Conservation (phyloP, 2,113 vertebrate genomes). For the Lynx canadensis region DNA sequence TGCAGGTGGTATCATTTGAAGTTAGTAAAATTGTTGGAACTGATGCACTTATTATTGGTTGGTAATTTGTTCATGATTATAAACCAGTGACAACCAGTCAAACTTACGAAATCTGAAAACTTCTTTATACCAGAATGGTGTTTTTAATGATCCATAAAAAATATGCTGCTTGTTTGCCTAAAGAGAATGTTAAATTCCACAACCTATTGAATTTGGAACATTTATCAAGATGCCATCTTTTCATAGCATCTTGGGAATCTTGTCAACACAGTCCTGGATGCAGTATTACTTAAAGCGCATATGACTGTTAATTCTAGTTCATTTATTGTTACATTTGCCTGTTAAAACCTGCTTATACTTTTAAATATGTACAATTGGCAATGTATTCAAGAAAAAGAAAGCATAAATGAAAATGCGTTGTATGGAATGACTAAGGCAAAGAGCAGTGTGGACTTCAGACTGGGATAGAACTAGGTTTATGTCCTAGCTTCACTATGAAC, state of each 20-base stretch:
- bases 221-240: background rate
- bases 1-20: conserved; percentile 36
- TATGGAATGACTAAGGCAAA: conserved; percentile 20
- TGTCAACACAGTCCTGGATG: background rate
- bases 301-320: background rate
- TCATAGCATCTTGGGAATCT: background rate
- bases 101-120: conserved; percentile 53
- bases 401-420: conserved; percentile 2
- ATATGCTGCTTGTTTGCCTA: conserved; percentile 45
- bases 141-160: conserved; percentile 43
- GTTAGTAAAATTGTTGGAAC: conserved; percentile 49
- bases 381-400: background rate
- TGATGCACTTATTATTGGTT: background rate
- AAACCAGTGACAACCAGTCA: conserved; percentile 1
- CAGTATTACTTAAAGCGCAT: background rate
- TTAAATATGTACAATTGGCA: background rate
- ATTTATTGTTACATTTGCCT: background rate
- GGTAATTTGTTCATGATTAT: conserved; percentile 55
- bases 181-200: conserved; percentile 31
- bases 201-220: background rate
- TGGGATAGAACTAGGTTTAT: background rate
- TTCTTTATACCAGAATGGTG: conserved; percentile 26
- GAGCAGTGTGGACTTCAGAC: background rate
- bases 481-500: background rate
- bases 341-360: background rate